Evolutionary conservation across 2,888 invertebrate genomes (phyloP).

Genomic region (Mesorhabditis belari): DNA sequence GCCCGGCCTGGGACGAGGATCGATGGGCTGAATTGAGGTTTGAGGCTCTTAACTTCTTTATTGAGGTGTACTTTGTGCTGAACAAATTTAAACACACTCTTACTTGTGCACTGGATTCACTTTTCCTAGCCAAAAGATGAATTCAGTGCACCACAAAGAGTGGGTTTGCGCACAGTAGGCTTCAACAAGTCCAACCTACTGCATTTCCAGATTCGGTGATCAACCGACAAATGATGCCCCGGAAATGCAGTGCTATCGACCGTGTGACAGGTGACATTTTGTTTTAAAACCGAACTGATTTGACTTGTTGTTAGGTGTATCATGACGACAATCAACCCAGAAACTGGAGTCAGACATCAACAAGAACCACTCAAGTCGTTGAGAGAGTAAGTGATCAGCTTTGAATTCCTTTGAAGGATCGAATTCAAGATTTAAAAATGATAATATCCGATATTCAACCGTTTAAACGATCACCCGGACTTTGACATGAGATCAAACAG

Average conservation of each 20-base stretch:
- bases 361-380: constrained; percentile 21
- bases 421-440: not conserved
- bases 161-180: too few species aligned
- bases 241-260: constrained; percentile 21
- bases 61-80: not conserved
- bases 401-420: not conserved
- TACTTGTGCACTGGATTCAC: too few species aligned
- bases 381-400: constrained; percentile 5
- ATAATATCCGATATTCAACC: not conserved
- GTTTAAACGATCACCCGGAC: not conserved
- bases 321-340: constrained; percentile 21
- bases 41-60: constrained; percentile 9
- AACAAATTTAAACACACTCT: too few species aligned
- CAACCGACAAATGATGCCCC: not conserved
- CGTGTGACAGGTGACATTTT: constrained; percentile 14
- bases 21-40: constrained; percentile 23
- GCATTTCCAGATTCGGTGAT: not conserved
- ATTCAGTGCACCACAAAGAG: not conserved
- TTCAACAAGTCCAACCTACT: not conserved
- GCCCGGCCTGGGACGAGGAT: constrained; percentile 28
- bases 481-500: too few species aligned
- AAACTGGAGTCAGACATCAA: constrained; percentile 17
- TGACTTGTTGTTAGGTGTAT: constrained; percentile 14
- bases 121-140: too few species aligned
- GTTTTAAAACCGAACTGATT: not conserved